Base-by-base conservation (phyloP, 2,113 vertebrate genomes). In the Neogobius melanostomus region DNA sequence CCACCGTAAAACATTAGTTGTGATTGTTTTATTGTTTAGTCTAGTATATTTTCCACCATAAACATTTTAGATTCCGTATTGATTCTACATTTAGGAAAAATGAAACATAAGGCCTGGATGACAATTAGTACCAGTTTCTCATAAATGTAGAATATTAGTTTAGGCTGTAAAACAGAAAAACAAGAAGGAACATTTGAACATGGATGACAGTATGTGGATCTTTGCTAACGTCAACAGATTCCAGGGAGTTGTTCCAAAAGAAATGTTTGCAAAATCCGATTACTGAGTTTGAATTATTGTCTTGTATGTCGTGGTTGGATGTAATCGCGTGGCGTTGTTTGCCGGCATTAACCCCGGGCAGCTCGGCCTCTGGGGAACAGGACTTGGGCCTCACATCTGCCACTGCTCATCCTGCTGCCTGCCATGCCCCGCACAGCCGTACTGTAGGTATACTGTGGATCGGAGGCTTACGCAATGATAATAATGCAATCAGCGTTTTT, bases 201-300 rank as follows among this genome's bases (percentile, higher is more conserved):
- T 36, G 28, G 28, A 21, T 21, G 21, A 21, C 28, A 3, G 28
- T 36, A 4, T 2, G 21, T 21, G 21, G 21, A 36, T 36, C 28
- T 36, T 36, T 36, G 28, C 28, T 36, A 36, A 36, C 28, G 3
- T 36, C 1, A 36, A 36, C 28, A 36, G 28, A 36, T 36, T 36
- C 28, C n/a, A 8, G 7, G 8, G 0, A 4, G 53, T 5, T 8
- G 0, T 57, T 57, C 12, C n/a, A 1, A 3, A 36, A 5, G 11
- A 12, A 57, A 57, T 1, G 17, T 11, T 3, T 9, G 3, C n/a
- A 4, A 42, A 61, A 61, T 61, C 59, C 7, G 59, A 61, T 61
- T 50, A 54, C 16, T 54, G 21, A 0, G 11, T 6, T 14, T 42
- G 56, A 42, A 42, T 42, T 21, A 75, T 79, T 64, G 42, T 76